Percentiles rank a stretch among this genome's conserved stretches.
Evolutionary conservation across 2,888 invertebrate species (phyloP).

Genomic region (Trissonchulus latispiculum): DNA sequence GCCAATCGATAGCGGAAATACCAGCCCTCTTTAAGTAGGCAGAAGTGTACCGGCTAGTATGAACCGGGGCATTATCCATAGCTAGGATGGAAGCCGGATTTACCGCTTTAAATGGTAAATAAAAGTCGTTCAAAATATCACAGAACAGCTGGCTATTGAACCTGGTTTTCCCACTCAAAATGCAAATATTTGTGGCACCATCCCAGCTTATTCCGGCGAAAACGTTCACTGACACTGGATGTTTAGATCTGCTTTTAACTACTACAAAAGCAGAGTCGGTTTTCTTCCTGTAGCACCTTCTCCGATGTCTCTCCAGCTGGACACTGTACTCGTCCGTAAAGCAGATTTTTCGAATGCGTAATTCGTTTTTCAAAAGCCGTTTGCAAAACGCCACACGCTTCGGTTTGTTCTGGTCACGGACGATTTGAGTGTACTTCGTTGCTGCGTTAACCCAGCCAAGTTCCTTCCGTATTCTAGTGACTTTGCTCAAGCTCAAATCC

Average conservation of each 20-base stretch:
- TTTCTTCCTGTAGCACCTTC: neutral
- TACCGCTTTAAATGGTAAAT: neutral
- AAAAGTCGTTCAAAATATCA: neutral
- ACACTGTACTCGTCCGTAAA: constrained; percentile 1
- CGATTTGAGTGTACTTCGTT: neutral
- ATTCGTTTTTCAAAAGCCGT: neutral
- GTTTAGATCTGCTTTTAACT: neutral
- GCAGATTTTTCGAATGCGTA: neutral
- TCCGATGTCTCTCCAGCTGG: neutral
- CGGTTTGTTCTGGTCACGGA: neutral
- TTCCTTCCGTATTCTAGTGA: neutral
- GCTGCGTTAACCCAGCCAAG: neutral
- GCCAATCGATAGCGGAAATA: neutral
- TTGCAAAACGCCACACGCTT: constrained; percentile 8
- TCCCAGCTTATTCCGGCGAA: neutral
- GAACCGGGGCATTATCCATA: constrained; percentile 2
- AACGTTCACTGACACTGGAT: neutral
- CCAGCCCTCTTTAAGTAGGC: neutral
- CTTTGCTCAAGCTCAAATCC: neutral
- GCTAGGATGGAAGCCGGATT: neutral
- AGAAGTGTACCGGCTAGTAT: neutral
- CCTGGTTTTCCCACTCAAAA: neutral
- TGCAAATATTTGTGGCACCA: constrained; percentile 11
- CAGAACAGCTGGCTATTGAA: neutral
- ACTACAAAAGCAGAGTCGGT: neutral